phyloP scores from a whole-genome alignment of 2,113 vertebrate species.

The Engystomops pustulosus region DNA sequence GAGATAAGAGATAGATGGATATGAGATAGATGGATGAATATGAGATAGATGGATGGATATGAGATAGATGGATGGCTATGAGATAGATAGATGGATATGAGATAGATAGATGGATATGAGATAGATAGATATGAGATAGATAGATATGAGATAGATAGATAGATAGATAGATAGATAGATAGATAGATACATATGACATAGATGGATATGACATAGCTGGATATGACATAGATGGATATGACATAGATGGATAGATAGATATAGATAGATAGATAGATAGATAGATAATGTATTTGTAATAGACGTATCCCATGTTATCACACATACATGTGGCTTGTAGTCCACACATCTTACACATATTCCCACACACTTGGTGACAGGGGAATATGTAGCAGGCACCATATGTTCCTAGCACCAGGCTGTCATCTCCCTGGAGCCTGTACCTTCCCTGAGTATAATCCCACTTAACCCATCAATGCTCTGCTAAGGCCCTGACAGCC shows the following conservation, averaged over 20 bases:
- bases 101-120: not conserved
- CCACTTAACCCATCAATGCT: constrained; percentile 36
- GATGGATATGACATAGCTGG: not conserved
- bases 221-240: not conserved
- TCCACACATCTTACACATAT: not conserved
- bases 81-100: constrained; percentile 19
- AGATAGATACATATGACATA: constrained; percentile 7
- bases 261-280: not conserved
- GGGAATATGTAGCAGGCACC: not conserved
- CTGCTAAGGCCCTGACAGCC: not conserved
- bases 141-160: not conserved
- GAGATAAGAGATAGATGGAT: not conserved
- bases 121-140: constrained; percentile 25
- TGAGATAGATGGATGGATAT: constrained; percentile 3
- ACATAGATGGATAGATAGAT: not conserved
- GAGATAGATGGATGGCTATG: constrained; percentile 10
- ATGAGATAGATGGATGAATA: not conserved
- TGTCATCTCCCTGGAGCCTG: constrained; percentile 14
- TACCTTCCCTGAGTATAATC: constrained; percentile 31
- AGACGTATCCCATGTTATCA: not conserved
- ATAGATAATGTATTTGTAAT: too few species aligned
- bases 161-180: constrained; percentile 9
- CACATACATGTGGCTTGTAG: not conserved
- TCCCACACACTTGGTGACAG: not conserved
- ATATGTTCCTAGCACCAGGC: constrained; percentile 20